Conservation (phyloP, 2,888 invertebrate genomes). For the Dendrolimus pini region DNA sequence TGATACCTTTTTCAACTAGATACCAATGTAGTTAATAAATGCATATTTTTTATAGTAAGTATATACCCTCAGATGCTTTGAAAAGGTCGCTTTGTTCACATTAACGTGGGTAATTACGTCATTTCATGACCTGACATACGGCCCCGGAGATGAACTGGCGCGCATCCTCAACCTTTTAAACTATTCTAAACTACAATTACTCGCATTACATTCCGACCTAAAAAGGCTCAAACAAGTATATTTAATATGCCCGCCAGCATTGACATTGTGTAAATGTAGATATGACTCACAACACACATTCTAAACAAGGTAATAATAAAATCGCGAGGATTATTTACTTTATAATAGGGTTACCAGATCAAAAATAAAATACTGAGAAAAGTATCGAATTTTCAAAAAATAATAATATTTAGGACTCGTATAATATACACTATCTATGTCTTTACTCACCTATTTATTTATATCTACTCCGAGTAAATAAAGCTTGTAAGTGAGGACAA, state of each 20-base stretch:
- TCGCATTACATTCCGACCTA: conserved; percentile 24
- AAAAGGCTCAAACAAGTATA: conserved; percentile 21
- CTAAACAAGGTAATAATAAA: conserved; percentile 23
- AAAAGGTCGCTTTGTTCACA: conserved; percentile 34
- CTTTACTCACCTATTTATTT: too few species aligned
- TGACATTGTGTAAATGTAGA: conserved; percentile 32
- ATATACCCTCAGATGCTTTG: too few species aligned
- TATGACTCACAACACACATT: conserved; percentile 42
- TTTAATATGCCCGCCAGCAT: conserved; percentile 24
- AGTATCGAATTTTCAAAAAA: not conserved
- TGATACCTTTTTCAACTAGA: too few species aligned
- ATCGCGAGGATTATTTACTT: not conserved
- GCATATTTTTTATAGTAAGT: too few species aligned
- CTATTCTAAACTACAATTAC: conserved; percentile 36
- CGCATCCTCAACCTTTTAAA: conserved; percentile 64
- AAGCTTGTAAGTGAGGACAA: too few species aligned
- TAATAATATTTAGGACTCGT: too few species aligned
- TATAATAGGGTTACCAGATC: conserved; percentile 10
- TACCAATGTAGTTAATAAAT: too few species aligned
- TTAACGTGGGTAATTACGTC: conserved; percentile 42
- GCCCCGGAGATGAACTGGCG: conserved; percentile 36
- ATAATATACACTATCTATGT: too few species aligned
- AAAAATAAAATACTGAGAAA: conserved; percentile 13
- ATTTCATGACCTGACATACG: conserved; percentile 30
- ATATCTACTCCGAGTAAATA: too few species aligned